Evolutionary conservation across 2,797 vertebrate species (phyloP), one percentile per base, ranked within the genome.

Genomic region (Melanotaenia pygmaea): DNA sequence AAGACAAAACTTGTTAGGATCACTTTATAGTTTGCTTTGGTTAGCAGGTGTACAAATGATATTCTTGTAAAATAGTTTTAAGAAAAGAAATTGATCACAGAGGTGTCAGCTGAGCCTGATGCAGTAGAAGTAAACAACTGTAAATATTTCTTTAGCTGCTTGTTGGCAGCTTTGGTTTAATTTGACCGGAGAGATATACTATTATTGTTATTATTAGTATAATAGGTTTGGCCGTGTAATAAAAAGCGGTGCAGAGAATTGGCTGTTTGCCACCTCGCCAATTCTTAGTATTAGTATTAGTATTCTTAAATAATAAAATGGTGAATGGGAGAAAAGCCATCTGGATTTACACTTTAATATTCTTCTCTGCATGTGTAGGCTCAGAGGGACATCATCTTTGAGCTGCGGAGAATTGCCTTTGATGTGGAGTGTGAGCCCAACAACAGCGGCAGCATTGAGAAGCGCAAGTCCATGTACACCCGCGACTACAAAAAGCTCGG

Each of bases 401-500:
- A 99, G 85, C 95, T 99, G 72, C 94, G 98, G 78, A 96, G 97
- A 90, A 98, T 99, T 47, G 98, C 97, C 4, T 99, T 99, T 50
- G 98, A 99, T 75, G 95, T 96, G 0, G 98, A 99, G 76, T 95
- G 94, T 1, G 98, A 99, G 70, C 95, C 96, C 5, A 99, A 95
- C 89, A 97, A 94, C 91, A 95, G 96, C 0, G 97, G 98, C 88
- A 98, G 96, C 83, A 96, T 96, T 56, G 98, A 99, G 92, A 99
- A 99, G 67, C 95, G 98, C 89, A 99, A 99, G 90, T 99, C 98
- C 73, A 99, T 99, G 98, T 99, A 99, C 88, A 99, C 98, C 0
- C 94, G 98, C 10, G 98, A 99, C 93, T 99, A 99, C 77, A 99
- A 99, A 87, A 99, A 99, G 64, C 96, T 99, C 8, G 98, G 98